Percentiles rank a stretch among this genome's conserved stretches.
phyloP scores from a whole-genome alignment of 2,797 vertebrate genomes.

The Trachurus trachurus region DNA sequence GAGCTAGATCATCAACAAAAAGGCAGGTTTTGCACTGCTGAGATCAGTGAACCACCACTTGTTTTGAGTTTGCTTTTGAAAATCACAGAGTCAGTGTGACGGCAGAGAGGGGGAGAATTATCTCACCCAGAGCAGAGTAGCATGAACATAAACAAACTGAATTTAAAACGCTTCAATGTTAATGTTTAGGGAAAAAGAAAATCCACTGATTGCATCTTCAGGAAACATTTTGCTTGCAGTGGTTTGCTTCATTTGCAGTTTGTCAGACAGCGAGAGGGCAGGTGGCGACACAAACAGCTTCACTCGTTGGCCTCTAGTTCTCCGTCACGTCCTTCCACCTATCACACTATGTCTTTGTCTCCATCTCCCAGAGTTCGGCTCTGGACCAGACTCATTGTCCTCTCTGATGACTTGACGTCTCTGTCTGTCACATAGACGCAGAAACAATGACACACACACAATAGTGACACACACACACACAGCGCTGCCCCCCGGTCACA shows the following conservation, averaged over 20 bases:
- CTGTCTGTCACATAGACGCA: constrained; percentile 67
- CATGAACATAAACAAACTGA: too few species aligned
- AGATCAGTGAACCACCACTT: background rate
- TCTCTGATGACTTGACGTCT: constrained; percentile 77
- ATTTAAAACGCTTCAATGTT: background rate
- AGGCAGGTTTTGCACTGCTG: background rate
- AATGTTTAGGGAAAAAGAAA: background rate
- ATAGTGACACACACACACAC: constrained; percentile 29
- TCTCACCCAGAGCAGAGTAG: background rate
- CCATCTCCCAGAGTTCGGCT: constrained; percentile 59
- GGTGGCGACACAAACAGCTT: constrained; percentile 44
- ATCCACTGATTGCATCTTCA: background rate
- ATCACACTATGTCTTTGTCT: constrained; percentile 68
- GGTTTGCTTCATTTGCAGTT: background rate
- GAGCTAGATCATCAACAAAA: constrained; percentile 20
- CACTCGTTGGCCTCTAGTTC: constrained; percentile 47
- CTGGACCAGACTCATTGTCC: constrained; percentile 65
- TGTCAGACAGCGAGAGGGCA: constrained; percentile 29
- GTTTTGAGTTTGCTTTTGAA: background rate
- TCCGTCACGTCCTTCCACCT: constrained; percentile 56
- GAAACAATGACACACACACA: constrained; percentile 55
- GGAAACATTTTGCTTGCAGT: background rate
- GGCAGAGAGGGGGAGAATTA: background rate
- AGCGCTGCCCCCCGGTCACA: constrained; percentile 30
- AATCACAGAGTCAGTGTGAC: background rate